Evolutionary conservation across 2,113 vertebrate genomes (phyloP).

Genomic region (Carassius auratus): DNA sequence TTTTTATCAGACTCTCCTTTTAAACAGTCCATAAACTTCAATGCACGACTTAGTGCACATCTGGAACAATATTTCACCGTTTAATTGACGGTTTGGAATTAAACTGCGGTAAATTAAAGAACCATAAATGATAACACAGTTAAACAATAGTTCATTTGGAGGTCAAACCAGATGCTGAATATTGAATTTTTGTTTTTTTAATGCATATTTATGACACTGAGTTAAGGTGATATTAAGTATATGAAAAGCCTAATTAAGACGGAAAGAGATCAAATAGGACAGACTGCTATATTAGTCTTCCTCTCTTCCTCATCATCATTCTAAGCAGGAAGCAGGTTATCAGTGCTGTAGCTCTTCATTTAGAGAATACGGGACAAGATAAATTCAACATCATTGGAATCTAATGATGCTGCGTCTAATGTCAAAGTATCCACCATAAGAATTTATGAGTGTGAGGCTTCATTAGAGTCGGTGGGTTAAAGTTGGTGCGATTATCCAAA

Average conservation of each 20-base stretch:
- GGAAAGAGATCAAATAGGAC: slow-evolving; percentile 25
- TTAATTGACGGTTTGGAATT: slow-evolving; percentile 25
- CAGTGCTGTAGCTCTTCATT: slow-evolving; percentile 36
- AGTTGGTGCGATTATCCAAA: slow-evolving; percentile 17
- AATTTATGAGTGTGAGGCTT: slow-evolving; percentile 12
- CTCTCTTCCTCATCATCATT: slow-evolving; percentile 45
- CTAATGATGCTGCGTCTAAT: slow-evolving; percentile 39
- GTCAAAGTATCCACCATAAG: background rate
- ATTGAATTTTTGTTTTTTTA: slow-evolving; percentile 16
- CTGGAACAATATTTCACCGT: background rate
- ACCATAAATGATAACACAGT: background rate
- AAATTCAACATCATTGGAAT: slow-evolving; percentile 40
- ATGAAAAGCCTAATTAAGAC: slow-evolving; percentile 5
- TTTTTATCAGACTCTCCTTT: background rate
- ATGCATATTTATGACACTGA: slow-evolving; percentile 27
- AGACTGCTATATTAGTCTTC: slow-evolving; percentile 47
- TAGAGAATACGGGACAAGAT: slow-evolving; percentile 54
- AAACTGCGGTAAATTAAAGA: background rate
- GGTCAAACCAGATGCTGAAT: slow-evolving; percentile 21
- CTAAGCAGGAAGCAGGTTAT: slow-evolving; percentile 33
- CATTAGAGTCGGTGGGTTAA: slow-evolving; percentile 11
- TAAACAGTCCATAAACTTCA: background rate
- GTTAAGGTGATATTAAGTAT: background rate
- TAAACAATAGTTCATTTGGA: slow-evolving; percentile 23
- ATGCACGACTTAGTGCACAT: background rate